phyloP scores from a whole-genome alignment of 1,140 invertebrate genomes.

The Arctopsyche grandis region DNA sequence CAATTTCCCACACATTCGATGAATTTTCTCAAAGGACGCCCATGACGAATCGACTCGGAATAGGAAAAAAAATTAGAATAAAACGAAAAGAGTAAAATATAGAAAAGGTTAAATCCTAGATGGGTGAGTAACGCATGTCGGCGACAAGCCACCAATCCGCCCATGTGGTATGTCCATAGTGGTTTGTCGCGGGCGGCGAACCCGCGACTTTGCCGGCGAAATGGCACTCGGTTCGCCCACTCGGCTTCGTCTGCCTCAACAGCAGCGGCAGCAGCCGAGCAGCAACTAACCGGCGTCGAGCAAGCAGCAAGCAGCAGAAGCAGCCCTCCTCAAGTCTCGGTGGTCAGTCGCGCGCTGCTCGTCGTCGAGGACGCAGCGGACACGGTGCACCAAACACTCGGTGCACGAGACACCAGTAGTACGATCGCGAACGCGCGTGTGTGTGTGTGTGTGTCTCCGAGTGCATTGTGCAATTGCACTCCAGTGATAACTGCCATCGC shows the following conservation, averaged over 20 bases:
- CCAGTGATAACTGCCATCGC: neutral
- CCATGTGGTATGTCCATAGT: no score
- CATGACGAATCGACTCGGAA: no score
- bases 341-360: constrained; percentile 32
- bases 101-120: no score
- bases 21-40: no score
- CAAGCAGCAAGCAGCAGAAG: neutral
- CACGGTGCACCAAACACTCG: neutral
- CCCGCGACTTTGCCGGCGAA: neutral
- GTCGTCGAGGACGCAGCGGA: constrained; percentile 20
- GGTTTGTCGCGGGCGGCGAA: no score
- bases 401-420: neutral
- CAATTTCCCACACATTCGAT: no score
- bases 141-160: no score
- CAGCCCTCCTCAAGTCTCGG: neutral
- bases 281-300: no score
- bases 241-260: neutral
- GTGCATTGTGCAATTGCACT: neutral
- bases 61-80: no score
- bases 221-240: neutral
- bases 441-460: neutral
- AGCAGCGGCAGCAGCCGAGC: neutral
- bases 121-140: no score
- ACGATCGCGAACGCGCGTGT: neutral
- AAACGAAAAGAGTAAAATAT: no score